These are phyloP conservation scores for Apodemia hepburni DNA, from an alignment of 2,888 invertebrate species.

Conservation along the genomic window DNA sequence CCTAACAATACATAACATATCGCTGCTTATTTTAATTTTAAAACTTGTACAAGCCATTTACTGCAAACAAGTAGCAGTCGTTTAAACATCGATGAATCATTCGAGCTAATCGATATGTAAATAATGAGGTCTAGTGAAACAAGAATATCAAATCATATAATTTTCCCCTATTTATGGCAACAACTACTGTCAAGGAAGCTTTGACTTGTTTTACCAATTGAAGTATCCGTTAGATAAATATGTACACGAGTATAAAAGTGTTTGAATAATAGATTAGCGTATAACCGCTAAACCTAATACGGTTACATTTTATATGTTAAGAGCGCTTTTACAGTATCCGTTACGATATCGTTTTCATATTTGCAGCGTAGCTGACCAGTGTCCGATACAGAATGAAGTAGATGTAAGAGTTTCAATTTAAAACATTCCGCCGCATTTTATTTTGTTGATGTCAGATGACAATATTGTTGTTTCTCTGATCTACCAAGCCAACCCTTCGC, in stretches of 20 bases:
- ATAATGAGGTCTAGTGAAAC: background rate
- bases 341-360: background rate
- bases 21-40: background rate
- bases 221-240: conserved; percentile 7
- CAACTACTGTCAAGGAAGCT: background rate
- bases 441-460: too few species aligned
- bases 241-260: conserved; percentile 1
- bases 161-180: background rate
- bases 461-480: too few species aligned
- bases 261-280: conserved; percentile 12
- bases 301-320: background rate
- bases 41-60: background rate
- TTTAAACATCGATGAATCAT: background rate
- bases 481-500: too few species aligned
- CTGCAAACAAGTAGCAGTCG: background rate
- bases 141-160: background rate
- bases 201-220: background rate
- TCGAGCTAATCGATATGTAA: background rate
- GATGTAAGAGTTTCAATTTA: too few species aligned
- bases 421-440: too few species aligned
- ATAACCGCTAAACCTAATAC: conserved; percentile 9
- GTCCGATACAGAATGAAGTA: too few species aligned
- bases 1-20: background rate
- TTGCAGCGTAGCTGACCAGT: too few species aligned
- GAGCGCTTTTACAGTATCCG: background rate